A percentile compares a stretch with the other conserved stretches of the same genome.
These are phyloP conservation scores for Conistra vaccinii DNA, from an alignment of 2,888 invertebrate species.

Conservation along the genomic window DNA sequence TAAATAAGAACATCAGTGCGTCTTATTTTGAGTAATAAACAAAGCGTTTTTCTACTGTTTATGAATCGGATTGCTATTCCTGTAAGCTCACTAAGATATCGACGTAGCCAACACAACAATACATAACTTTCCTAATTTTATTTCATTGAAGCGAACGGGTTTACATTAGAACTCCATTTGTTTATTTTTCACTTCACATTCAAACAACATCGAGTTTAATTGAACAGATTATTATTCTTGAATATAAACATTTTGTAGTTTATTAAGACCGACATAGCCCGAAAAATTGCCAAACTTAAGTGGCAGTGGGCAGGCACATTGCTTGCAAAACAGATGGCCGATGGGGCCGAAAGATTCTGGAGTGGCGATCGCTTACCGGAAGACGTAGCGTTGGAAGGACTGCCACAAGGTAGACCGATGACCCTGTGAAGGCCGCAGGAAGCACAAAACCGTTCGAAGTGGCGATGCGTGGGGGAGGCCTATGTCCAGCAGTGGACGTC, in stretches of 20 bases:
- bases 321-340: too few species aligned
- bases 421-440: too few species aligned
- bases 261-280: background rate
- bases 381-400: too few species aligned
- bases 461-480: too few species aligned
- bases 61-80: slow-evolving; percentile 8
- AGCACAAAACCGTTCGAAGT: too few species aligned
- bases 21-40: slow-evolving; percentile 6
- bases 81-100: slow-evolving; percentile 15
- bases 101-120: slow-evolving; percentile 18
- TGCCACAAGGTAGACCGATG: too few species aligned
- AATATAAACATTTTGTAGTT: slow-evolving; percentile 14
- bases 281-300: too few species aligned
- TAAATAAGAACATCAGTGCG: too few species aligned
- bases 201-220: slow-evolving; percentile 21
- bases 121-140: slow-evolving; percentile 41
- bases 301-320: too few species aligned
- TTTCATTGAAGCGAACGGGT: slow-evolving; percentile 41
- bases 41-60: background rate
- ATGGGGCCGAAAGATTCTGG: too few species aligned
- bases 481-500: too few species aligned
- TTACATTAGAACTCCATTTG: slow-evolving; percentile 24
- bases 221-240: slow-evolving; percentile 3
- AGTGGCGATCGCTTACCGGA: too few species aligned
- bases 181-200: slow-evolving; percentile 28